Evolutionary conservation across 2,797 vertebrate genomes (phyloP), one percentile per base, ranked within the genome.

Genomic region (Acomys russatus): DNA sequence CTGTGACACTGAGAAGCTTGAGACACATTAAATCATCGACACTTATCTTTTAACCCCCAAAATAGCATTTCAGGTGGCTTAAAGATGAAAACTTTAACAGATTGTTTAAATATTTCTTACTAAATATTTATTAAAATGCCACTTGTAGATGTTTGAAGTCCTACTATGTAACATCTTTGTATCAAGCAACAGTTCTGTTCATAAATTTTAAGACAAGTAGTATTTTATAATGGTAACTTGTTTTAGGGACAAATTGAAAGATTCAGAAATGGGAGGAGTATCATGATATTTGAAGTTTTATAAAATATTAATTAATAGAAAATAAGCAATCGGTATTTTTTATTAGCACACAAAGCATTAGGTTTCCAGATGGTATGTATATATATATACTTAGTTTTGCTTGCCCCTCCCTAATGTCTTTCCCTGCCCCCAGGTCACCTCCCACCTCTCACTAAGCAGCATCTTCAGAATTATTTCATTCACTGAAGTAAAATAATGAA

Each of bases 401-500:
- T 56, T 59, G 17, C 20, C n/a, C 10, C 15, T 35, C 4, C 11
- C 8, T 49, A 23, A 9, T 30, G 4, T 61, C n/a, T 22, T 0
- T 9, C 33, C 56, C 35, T 63, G 7, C 15, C 17, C 54, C 56
- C 17, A 33, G 30, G 59, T 15, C 28, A 30, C 56, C 15, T 35
- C 28, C 87, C 35, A 44, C 54, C 28, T 76, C n/a, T 44, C 71
- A 14, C 10, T 63, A 63, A 63, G 56, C 56, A 76, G 71, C 18
- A 74, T 76, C 63, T 92, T 23, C 91, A 25, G 86, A 93, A 61
- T 87, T 49, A 73, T 94, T 66, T 87, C 44, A 17, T 54, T 73
- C 95, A 78, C 2, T 92, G 68, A 92, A 94, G 91, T 56, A 91
- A 89, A 91, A 90, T 94, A 35, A 74, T n/a, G 44, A 73, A 22